Evolutionary conservation across 2,888 invertebrate species (phyloP).

Genomic region (Eretmocerus hayati): DNA sequence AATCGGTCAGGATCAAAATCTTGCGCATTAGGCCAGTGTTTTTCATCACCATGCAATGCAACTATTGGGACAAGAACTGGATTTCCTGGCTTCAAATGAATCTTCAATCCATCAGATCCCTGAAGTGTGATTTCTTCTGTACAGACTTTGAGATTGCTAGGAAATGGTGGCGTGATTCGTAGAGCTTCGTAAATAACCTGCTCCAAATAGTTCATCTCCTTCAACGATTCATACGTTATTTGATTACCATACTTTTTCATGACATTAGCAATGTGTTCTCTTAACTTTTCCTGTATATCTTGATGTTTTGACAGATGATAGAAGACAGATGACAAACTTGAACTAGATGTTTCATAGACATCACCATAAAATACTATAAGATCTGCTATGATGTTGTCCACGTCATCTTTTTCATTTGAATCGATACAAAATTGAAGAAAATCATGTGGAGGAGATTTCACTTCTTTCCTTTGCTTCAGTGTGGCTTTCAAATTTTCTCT

Average conservation of each 20-base stretch:
- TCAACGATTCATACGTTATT: slow-evolving; percentile 47
- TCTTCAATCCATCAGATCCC: slow-evolving; percentile 31
- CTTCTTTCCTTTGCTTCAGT: slow-evolving; percentile 28
- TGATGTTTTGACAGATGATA: slow-evolving; percentile 47
- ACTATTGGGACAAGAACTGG: slow-evolving; percentile 21
- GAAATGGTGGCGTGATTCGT: slow-evolving; percentile 20
- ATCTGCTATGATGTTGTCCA: slow-evolving; percentile 42
- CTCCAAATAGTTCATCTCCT: slow-evolving; percentile 51
- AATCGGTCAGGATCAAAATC: slow-evolving; percentile 35
- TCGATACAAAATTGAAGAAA: slow-evolving; percentile 49
- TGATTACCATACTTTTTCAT: slow-evolving; percentile 38
- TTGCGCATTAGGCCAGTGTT: slow-evolving; percentile 30
- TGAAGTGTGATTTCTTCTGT: slow-evolving; percentile 25
- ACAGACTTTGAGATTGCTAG: slow-evolving; percentile 25
- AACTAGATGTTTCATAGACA: slow-evolving; percentile 52
- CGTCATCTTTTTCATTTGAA: slow-evolving; percentile 28
- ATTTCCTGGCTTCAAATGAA: slow-evolving; percentile 25
- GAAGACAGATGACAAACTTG: slow-evolving; percentile 45
- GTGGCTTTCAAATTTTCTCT: slow-evolving; percentile 25
- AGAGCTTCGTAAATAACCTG: slow-evolving; percentile 44
- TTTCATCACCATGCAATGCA: slow-evolving; percentile 26
- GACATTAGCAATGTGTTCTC: slow-evolving; percentile 44
- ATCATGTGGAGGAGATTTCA: slow-evolving; percentile 40
- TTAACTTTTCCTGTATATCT: slow-evolving; percentile 47
- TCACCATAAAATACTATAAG: slow-evolving; percentile 50